Percentiles rank a stretch among this genome's conserved stretches.
These are phyloP conservation scores for Nannospalax galili DNA, from an alignment of 2,113 vertebrate species.

Conservation along the genomic window DNA sequence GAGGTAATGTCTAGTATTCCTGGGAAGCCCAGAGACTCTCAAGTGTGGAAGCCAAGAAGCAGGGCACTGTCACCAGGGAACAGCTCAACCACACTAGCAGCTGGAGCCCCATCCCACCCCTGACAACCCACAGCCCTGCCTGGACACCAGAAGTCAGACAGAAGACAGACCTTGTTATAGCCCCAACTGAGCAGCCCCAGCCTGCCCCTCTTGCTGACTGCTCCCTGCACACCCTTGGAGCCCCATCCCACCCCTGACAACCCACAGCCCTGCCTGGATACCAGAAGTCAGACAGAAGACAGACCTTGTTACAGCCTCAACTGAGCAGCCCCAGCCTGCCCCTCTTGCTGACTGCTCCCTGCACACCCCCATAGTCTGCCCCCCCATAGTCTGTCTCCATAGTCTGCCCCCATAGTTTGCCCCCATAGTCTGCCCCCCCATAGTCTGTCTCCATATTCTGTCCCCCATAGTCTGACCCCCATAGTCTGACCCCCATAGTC, in stretches of 20 bases:
- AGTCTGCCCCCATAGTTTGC: too few species aligned
- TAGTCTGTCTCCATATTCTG: too few species aligned
- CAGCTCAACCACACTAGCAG: rapidly evolving
- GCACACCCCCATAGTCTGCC: rapidly evolving
- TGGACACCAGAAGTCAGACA: too few species aligned
- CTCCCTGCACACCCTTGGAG: rapidly evolving
- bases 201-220: background rate
- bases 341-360: too few species aligned
- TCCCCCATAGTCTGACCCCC: too few species aligned
- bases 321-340: too few species aligned
- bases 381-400: too few species aligned
- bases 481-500: too few species aligned
- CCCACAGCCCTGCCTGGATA: too few species aligned
- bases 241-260: rapidly evolving
- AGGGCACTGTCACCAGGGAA: rapidly evolving
- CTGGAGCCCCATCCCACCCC: rapidly evolving
- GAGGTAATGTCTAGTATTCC: rapidly evolving
- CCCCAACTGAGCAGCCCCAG: background rate
- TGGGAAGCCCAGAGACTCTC: too few species aligned
- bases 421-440: too few species aligned
- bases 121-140: rapidly evolving
- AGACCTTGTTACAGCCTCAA: rapidly evolving
- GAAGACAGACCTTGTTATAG: rapidly evolving
- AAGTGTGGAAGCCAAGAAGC: rapidly evolving
- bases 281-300: too few species aligned